These are phyloP conservation scores for Rhaphigaster nebulosa DNA, from an alignment of 2,888 invertebrate species.

Conservation along the genomic window DNA sequence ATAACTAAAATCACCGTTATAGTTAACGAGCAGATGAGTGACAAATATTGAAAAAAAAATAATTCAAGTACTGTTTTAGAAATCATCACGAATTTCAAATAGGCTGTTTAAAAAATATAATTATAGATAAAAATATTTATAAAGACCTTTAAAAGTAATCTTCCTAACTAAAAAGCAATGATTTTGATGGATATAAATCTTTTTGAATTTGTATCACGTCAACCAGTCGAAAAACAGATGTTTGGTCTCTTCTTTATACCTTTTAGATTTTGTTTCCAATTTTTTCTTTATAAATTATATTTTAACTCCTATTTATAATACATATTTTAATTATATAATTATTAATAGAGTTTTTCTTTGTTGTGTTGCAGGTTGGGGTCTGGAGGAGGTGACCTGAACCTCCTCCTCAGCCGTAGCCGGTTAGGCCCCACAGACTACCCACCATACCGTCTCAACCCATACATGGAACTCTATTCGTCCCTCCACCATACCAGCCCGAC, in stretches of 20 bases:
- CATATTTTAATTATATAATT: not conserved
- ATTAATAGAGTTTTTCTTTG: constrained; percentile 33
- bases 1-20: no score
- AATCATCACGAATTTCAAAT: not conserved
- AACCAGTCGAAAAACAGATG: no score
- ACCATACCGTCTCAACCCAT: constrained; percentile 75
- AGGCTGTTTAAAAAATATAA: no score
- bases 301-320: not conserved
- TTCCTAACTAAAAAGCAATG: no score
- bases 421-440: constrained; percentile 73
- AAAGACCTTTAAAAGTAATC: no score
- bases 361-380: constrained; percentile 66
- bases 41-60: not conserved
- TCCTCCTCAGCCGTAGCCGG: constrained; percentile 68
- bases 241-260: no score
- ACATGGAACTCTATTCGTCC: constrained; percentile 84
- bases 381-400: constrained; percentile 65
- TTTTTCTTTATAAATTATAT: not conserved
- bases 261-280: not conserved
- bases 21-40: not conserved
- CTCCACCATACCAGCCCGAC: constrained; percentile 78
- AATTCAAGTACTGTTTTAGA: not conserved
- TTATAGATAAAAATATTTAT: no score
- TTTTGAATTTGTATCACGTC: no score
- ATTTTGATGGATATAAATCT: no score